Evolutionary conservation across 2,113 vertebrate species (phyloP), one percentile per base, ranked within the genome.

Genomic region (Porphyrio hochstetteri): DNA sequence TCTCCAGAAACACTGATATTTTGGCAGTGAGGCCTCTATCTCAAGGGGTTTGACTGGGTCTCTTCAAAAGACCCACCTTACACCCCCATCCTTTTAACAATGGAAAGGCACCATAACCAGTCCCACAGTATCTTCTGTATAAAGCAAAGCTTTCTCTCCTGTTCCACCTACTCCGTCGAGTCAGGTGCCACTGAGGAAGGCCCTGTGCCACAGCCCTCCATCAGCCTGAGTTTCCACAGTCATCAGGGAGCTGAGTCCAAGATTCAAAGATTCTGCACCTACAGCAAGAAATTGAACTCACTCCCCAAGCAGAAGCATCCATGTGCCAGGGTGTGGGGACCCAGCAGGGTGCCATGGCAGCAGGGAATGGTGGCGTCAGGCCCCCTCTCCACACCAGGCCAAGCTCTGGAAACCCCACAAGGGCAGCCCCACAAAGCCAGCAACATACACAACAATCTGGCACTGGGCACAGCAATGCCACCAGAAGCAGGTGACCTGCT

Each of bases 91-190:
- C 24, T 15, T 36, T 53, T 42, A 52, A 53, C 4, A 40, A 16
- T 6, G 0, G 2, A 52, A 2, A 90, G 42, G 6, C 53, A 33
- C 50, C 18, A 9, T 4, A 74, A 42, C 19, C 6, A 8, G 9
- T n/a, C 44, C 44, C n/a, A 36, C 4, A 0, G 1, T 3, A 29
- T 0, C 13, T 6, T 10, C 16, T 70, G 40, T 23, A 24, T 5
- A 70, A 10, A 70, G 2, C 4, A 61, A 78, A 11, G 35, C 4
- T 38, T 36, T 60, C 31, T 4, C 48, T 10, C 5, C 2, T 3
- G 9, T 38, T 53, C n/a, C 33, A 64, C 28, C 8, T 9, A 7
- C 4, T 33, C 23, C 50, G 42, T 50, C 5, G 76, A 65, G 63
- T 3, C 5, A 42, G 36, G 35, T 5, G 4, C 35, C 33, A 56